A percentile compares a stretch with the other conserved stretches of the same genome.
Evolutionary conservation across 2,113 vertebrate genomes (phyloP).

Genomic region (Ranitomeya imitator): DNA sequence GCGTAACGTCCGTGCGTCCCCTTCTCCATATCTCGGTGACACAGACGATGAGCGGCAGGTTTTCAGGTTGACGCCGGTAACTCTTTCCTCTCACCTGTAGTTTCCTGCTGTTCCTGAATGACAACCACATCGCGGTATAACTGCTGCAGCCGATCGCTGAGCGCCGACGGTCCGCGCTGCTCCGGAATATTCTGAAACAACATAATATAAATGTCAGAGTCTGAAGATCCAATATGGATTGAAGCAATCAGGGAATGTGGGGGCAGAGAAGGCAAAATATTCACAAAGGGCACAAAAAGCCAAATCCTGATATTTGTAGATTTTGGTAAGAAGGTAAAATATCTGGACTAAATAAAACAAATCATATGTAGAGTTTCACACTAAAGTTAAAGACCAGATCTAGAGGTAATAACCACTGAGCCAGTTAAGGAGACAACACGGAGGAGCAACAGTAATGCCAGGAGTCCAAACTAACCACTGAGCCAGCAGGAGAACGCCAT

Average conservation of each 20-base stretch:
- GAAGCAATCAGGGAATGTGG: neutral
- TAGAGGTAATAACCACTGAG: neutral
- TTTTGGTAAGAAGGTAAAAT: neutral
- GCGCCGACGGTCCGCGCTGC: neutral
- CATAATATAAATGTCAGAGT: neutral
- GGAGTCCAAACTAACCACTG: neutral
- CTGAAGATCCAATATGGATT: neutral
- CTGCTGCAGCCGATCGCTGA: slow-evolving; percentile 29
- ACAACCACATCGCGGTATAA: slow-evolving; percentile 3
- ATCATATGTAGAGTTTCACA: neutral
- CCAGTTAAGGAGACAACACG: neutral
- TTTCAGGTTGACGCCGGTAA: neutral
- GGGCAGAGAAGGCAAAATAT: neutral
- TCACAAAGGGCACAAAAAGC: neutral
- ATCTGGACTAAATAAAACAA: neutral
- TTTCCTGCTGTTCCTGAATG: neutral
- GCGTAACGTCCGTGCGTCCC: too few relatives aligned
- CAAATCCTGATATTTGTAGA: neutral
- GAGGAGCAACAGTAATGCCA: neutral
- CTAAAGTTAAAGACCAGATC: too few relatives aligned
- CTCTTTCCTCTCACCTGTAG: neutral
- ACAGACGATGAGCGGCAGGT: too few relatives aligned
- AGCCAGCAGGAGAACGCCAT: neutral
- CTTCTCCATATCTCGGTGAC: too few relatives aligned
- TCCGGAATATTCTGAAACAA: slow-evolving; percentile 19